phyloP scores from a whole-genome alignment of 1,140 invertebrate genomes.

The Rhizoglyphus robini region DNA sequence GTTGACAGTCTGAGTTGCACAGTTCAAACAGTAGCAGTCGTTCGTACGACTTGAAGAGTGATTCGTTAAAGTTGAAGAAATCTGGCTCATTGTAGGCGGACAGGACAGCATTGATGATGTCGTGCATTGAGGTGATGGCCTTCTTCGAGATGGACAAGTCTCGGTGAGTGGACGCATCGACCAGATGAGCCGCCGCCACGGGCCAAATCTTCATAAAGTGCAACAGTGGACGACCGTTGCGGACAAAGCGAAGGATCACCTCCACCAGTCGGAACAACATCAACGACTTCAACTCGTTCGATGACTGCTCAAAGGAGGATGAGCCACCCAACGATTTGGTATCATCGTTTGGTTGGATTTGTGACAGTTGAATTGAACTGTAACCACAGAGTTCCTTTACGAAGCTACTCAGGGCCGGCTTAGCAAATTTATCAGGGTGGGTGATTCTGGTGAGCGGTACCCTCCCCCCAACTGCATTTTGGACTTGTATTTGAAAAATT shows the following conservation, averaged over 20 bases:
- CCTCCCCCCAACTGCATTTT: too few relatives aligned
- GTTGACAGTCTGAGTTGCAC: conserved; percentile 67
- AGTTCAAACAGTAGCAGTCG: conserved; percentile 79
- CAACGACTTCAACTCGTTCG: too few relatives aligned
- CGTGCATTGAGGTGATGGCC: conserved; percentile 82
- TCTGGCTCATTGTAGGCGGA: conserved; percentile 65
- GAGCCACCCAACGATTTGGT: too few relatives aligned
- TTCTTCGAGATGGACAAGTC: conserved; percentile 75
- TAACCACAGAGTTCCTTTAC: too few relatives aligned
- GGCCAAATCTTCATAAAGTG: conserved; percentile 82
- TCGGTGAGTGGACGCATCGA: conserved; percentile 75
- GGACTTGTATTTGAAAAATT: too few relatives aligned
- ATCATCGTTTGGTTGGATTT: too few relatives aligned
- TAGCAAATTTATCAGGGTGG: too few relatives aligned
- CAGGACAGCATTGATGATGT: conserved; percentile 71
- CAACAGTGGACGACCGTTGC: conserved; percentile 67
- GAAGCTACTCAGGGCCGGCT: too few relatives aligned
- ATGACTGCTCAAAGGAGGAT: too few relatives aligned
- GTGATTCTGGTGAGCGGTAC: too few relatives aligned
- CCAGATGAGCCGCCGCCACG: conserved; percentile 72
- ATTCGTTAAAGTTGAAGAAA: conserved; percentile 89
- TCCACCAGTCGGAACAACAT: conserved; percentile 67
- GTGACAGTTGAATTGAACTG: too few relatives aligned
- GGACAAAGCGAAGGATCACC: conserved; percentile 67
- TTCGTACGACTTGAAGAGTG: conserved; percentile 84